phyloP scores from a whole-genome alignment of 2,113 vertebrate genomes.

The Psilopsiagon aymara region DNA sequence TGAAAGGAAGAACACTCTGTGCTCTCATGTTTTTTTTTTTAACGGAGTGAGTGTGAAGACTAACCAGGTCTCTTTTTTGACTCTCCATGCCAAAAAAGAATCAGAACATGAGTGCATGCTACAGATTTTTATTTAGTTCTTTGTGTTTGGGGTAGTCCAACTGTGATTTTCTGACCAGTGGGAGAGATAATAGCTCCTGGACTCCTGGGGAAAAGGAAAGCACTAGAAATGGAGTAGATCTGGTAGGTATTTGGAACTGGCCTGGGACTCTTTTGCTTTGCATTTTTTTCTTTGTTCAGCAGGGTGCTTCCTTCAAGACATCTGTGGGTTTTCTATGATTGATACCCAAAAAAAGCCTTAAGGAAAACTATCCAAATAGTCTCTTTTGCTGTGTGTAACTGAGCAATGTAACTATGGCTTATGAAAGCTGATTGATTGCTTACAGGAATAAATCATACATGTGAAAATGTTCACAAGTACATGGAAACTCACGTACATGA shows the following conservation, averaged over 20 bases:
- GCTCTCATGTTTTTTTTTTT: background rate
- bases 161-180: background rate
- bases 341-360: background rate
- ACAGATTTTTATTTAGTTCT: background rate
- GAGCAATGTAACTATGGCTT: background rate
- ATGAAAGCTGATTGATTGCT: background rate
- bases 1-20: background rate
- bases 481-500: background rate
- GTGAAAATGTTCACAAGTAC: fast-evolving
- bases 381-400: background rate
- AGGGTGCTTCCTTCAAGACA: background rate
- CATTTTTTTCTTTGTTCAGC: background rate
- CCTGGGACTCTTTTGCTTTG: background rate
- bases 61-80: background rate
- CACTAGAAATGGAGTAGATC: background rate
- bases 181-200: background rate
- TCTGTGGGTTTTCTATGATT: background rate
- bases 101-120: background rate
- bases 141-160: background rate
- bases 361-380: background rate
- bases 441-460: background rate
- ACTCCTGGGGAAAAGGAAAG: background rate
- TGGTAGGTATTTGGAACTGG: background rate
- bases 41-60: background rate
- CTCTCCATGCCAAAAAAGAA: background rate